A percentile compares a stretch with the other conserved stretches of the same genome.
Conservation (phyloP, 2,888 invertebrate genomes). For the Rhimphoctona megacephalus region DNA sequence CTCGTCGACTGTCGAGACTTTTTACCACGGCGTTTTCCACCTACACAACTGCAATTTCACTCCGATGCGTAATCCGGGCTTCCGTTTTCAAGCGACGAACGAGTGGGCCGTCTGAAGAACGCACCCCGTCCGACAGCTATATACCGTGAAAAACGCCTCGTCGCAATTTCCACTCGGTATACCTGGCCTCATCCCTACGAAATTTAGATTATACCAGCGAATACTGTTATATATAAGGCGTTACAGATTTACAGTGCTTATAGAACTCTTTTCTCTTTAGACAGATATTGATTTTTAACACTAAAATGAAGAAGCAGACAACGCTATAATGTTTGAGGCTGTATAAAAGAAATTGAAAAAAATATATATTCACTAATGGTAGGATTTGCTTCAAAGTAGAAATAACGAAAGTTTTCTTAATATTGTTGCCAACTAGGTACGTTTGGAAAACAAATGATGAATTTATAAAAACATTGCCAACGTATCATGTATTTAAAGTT, state of each 20-base stretch:
- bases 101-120: constrained; percentile 38
- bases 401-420: neutral
- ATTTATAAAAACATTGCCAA: neutral
- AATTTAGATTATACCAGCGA: constrained; percentile 69
- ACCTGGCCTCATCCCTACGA: constrained; percentile 31
- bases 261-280: neutral
- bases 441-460: neutral
- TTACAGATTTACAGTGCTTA: constrained; percentile 48
- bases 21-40: constrained; percentile 41
- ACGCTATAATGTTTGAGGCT: neutral
- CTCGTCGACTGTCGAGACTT: constrained; percentile 41
- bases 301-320: neutral
- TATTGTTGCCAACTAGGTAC: neutral
- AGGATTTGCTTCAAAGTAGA: neutral
- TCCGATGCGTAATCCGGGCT: constrained; percentile 52
- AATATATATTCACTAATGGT: neutral
- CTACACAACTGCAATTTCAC: constrained; percentile 55
- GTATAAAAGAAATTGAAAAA: neutral
- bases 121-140: constrained; percentile 35
- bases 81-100: constrained; percentile 32
- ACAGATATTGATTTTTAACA: neutral
- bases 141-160: constrained; percentile 54
- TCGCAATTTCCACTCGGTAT: constrained; percentile 59
- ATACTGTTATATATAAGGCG: constrained; percentile 22
- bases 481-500: no score